Conservation (phyloP, 30 jellyfish, hydroid and myxozoan genomes). For the Nemopilema nomurai region DNA sequence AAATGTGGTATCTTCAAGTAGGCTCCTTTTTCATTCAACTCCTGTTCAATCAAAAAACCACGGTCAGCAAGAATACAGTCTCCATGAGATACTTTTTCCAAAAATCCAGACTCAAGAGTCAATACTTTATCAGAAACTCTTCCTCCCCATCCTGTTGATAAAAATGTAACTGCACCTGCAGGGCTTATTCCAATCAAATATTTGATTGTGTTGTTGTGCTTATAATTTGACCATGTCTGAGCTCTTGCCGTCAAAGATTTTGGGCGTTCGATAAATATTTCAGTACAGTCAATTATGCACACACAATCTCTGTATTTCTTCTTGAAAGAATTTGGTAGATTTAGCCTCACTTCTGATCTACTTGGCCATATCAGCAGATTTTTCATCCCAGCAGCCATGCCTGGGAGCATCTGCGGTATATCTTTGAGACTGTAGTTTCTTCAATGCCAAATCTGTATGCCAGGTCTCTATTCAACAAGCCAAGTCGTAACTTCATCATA, state of each 20-base stretch:
- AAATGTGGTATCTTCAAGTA: conserved; percentile 41
- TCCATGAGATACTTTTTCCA: conserved; percentile 25
- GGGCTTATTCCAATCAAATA: conserved; percentile 29
- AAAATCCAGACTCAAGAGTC: conserved; percentile 32
- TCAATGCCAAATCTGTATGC: conserved; percentile 27
- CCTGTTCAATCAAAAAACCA: conserved; percentile 58
- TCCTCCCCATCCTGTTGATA: conserved; percentile 60
- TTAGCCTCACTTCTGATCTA: background rate
- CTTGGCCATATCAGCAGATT: background rate
- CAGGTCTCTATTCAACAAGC: conserved; percentile 3
- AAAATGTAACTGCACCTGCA: conserved; percentile 36
- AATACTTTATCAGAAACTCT: conserved; percentile 44
- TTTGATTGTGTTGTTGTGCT: conserved; percentile 28
- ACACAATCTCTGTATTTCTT: background rate
- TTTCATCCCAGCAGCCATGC: background rate
- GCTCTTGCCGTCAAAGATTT: conserved; percentile 17
- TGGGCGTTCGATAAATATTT: conserved; percentile 38
- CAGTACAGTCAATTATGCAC: conserved; percentile 20
- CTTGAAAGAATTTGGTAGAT: background rate
- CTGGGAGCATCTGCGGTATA: no score
- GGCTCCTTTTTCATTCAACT: conserved; percentile 52
- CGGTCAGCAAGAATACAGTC: conserved; percentile 61
- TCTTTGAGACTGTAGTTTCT: conserved; percentile 25
- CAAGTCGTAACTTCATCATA: conserved; percentile 26
- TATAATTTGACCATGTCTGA: conserved; percentile 29